Conservation (phyloP, 2,797 vertebrate species). For the Sylvia borin region DNA sequence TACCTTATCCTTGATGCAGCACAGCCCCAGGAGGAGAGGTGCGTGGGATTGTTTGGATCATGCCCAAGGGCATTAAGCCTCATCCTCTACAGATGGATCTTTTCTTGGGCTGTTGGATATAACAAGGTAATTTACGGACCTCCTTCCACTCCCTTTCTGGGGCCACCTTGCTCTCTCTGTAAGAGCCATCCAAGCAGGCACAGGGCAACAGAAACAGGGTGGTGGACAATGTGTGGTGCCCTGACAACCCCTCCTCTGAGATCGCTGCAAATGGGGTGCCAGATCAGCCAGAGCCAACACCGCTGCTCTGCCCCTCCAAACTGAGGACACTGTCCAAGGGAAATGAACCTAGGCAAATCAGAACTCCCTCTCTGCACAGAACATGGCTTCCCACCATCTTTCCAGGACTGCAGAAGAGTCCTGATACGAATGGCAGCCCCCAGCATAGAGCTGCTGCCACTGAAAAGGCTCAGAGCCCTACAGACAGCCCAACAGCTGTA, state of each 20-base stretch:
- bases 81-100: not conserved
- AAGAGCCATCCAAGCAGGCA: not conserved
- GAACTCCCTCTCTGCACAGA: not conserved
- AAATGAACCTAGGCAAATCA: not conserved
- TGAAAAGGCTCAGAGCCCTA: not conserved
- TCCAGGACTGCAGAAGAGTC: not conserved
- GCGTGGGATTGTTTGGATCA: conserved; percentile 33
- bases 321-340: not conserved
- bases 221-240: not conserved
- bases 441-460: not conserved
- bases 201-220: not conserved
- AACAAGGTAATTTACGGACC: not conserved
- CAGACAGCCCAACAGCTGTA: not conserved
- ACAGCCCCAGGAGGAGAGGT: not conserved
- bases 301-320: not conserved
- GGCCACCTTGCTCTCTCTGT: not conserved
- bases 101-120: not conserved
- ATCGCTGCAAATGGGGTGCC: rapidly evolving
- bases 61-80: not conserved
- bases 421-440: rapidly evolving
- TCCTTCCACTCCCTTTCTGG: not conserved
- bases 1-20: conserved; percentile 28
- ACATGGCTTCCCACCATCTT: not conserved
- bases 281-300: not conserved
- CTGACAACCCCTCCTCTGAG: not conserved